A percentile compares a stretch with the other conserved stretches of the same genome.
Conservation (phyloP, 35 echinoderm and acorn worm genomes). For the Acanthaster planci region DNA sequence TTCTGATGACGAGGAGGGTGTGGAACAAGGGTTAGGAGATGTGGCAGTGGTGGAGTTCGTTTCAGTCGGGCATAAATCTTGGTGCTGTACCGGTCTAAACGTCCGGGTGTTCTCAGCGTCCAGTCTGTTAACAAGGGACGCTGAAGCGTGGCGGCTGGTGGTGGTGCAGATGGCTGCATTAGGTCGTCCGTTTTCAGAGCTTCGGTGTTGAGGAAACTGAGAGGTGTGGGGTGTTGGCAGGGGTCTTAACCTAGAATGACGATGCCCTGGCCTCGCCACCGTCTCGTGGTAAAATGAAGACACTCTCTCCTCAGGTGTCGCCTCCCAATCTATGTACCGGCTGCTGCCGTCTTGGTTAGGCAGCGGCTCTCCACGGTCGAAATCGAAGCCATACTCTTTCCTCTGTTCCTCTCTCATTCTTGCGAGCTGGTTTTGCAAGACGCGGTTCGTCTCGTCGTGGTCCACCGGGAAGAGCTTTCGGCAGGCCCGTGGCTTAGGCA, state of each 20-base stretch:
- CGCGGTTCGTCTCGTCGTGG: background rate
- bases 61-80: background rate
- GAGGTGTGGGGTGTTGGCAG: background rate
- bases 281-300: slow-evolving; percentile 5
- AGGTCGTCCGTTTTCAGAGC: background rate
- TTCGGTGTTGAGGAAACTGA: background rate
- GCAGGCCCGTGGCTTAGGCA: slow-evolving; percentile 24
- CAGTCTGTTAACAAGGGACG: background rate
- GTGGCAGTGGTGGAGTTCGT: background rate
- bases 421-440: background rate
- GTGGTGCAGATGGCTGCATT: background rate
- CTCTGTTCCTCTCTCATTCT: background rate
- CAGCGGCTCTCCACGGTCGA: background rate
- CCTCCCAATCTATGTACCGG: background rate
- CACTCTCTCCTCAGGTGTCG: background rate
- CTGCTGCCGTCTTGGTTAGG: background rate
- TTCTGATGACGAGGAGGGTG: background rate
- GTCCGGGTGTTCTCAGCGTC: background rate
- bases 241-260: background rate
- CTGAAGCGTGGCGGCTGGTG: background rate
- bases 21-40: background rate
- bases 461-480: slow-evolving; percentile 5
- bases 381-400: background rate
- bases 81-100: background rate
- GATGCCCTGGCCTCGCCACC: background rate